A percentile compares a stretch with the other conserved stretches of the same genome.
phyloP scores from a whole-genome alignment of 2,888 invertebrate species.

The Rutpela maculata region DNA sequence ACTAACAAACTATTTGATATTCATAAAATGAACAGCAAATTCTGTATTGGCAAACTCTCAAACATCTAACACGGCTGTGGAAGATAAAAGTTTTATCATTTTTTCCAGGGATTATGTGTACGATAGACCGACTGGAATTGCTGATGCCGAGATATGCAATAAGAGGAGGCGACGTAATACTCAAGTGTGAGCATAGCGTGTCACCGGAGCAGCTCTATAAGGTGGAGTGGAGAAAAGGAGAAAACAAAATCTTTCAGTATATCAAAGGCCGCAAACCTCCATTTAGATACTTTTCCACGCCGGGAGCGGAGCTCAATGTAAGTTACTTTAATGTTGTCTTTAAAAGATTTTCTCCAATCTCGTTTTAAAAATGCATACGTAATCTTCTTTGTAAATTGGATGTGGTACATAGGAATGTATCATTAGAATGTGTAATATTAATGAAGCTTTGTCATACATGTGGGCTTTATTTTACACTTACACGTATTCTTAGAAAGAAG shows the following conservation, averaged over 20 bases:
- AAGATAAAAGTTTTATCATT: conserved; percentile 22
- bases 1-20: neutral
- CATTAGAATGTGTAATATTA: neutral
- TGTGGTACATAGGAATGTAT: neutral
- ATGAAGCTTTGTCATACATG: neutral
- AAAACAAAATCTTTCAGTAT: conserved; percentile 87
- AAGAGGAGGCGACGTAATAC: conserved; percentile 81
- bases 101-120: conserved; percentile 68
- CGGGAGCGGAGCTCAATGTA: conserved; percentile 86
- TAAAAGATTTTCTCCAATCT: conserved; percentile 37
- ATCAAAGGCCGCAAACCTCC: conserved; percentile 87
- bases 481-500: neutral
- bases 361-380: conserved; percentile 17
- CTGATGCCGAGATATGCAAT: conserved; percentile 80
- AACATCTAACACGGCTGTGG: neutral
- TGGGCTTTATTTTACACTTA: neutral
- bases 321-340: conserved; percentile 71
- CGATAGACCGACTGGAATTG: conserved; percentile 71
- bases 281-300: conserved; percentile 80
- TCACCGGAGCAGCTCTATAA: conserved; percentile 85
- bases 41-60: neutral
- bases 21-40: neutral
- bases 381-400: neutral
- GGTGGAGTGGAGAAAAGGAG: conserved; percentile 84
- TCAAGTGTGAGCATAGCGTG: conserved; percentile 87